Conservation (phyloP, 2,797 vertebrate species). For the Acanthurus tractus region DNA sequence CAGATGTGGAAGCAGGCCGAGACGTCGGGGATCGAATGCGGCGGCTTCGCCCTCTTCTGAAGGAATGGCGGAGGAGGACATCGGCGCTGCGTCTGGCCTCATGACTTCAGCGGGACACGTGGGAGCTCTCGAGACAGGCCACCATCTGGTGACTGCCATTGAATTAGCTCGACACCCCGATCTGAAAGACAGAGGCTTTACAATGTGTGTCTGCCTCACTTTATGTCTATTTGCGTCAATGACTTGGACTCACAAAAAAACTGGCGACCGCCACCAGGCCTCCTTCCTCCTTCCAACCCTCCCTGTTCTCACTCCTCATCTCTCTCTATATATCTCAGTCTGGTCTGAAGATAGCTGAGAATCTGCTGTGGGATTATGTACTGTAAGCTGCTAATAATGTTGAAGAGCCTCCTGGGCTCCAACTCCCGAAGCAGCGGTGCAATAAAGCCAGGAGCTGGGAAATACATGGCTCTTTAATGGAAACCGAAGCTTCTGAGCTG, state of each 20-base stretch:
- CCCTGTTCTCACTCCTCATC: conserved; percentile 32
- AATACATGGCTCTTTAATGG: conserved; percentile 85
- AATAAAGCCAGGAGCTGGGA: conserved; percentile 86
- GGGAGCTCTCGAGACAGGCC: conserved; percentile 72
- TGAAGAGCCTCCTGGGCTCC: conserved; percentile 84
- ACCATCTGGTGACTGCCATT: conserved; percentile 82
- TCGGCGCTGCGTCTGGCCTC: conserved; percentile 74
- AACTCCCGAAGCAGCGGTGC: conserved; percentile 85
- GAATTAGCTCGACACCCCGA: conserved; percentile 53
- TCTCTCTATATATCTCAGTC: conserved; percentile 74
- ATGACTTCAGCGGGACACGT: conserved; percentile 75
- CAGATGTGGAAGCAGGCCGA: conserved; percentile 66
- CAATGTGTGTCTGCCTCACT: conserved; percentile 33
- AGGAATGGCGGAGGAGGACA: conserved; percentile 75
- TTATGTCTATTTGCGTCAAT: conserved; percentile 50
- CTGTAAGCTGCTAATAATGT: conserved; percentile 88
- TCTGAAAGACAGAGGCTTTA: conserved; percentile 47
- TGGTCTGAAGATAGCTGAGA: conserved; percentile 78
- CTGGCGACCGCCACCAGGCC: conserved; percentile 27
- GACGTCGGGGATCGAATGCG: conserved; percentile 64
- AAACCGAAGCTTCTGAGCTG: conserved; percentile 79
- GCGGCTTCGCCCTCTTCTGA: conserved; percentile 70
- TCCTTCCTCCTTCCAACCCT: conserved; percentile 9
- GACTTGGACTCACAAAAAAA: conserved; percentile 41
- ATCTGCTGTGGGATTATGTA: conserved; percentile 83